Percentiles rank a stretch among this genome's conserved stretches.
Evolutionary conservation across 2,113 vertebrate species (phyloP).

Genomic region (Crypturellus undulatus): DNA sequence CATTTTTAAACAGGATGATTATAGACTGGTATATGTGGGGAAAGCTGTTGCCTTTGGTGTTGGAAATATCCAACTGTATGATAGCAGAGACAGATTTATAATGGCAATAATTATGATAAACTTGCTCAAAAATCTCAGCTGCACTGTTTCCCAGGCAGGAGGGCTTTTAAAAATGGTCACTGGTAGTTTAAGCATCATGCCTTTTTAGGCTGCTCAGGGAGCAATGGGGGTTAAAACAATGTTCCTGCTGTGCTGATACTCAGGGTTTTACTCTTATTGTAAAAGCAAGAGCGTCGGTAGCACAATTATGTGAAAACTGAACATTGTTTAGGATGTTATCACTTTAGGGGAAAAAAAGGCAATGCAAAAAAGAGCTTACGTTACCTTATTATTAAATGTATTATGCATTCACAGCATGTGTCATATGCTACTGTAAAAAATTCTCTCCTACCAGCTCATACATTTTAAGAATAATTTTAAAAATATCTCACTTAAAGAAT

Average conservation of each 20-base stretch:
- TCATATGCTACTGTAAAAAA: background rate
- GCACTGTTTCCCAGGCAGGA: background rate
- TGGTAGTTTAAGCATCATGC: background rate
- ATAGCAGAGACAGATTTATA: background rate
- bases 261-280: background rate
- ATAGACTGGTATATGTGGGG: fast-evolving
- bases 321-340: background rate
- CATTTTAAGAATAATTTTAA: background rate
- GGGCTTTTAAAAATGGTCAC: background rate
- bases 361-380: background rate
- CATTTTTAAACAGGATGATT: background rate
- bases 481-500: background rate
- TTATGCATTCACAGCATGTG: background rate
- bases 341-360: background rate
- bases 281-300: background rate
- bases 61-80: background rate
- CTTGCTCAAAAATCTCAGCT: background rate
- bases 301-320: background rate
- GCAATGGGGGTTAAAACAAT: background rate
- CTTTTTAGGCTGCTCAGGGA: background rate
- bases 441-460: background rate
- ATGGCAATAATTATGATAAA: background rate
- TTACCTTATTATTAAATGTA: background rate
- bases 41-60: background rate
- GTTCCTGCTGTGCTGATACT: background rate